Evolutionary conservation across 2,797 vertebrate genomes (phyloP), one percentile per base, ranked within the genome.

Genomic region (Margarornis squamiger): DNA sequence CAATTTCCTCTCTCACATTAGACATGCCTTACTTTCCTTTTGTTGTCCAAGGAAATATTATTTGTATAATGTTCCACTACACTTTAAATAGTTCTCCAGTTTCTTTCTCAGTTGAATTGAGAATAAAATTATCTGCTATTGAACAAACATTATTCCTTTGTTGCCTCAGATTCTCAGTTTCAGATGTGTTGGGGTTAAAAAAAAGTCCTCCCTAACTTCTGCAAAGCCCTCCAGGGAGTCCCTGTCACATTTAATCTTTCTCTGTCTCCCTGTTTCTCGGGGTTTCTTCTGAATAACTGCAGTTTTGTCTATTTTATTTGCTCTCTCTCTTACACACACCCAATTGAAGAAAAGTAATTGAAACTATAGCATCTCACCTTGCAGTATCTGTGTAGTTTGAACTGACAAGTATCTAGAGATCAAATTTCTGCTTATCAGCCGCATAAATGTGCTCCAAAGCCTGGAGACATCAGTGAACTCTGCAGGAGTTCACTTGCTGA

Each of bases 311-410:
- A 54, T 49, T 88, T 92, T 91, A 79, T 88, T 90, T 93, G 79
- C 57, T 87, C n/a, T 48, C 66, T 61, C 52, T 70, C 63, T 81
- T 74, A 68, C 51, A 82, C 29, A 17, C 9, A 20, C 72, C 76
- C 39, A 73, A 12, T 86, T 90, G 88, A 88, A 95, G 86, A 52
- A 80, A 84, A 94, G 68, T 75, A 94, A 91, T 93, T 81, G 89
- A 91, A 95, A 76, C 79, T 14, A 16, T 32, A 29, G 70, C 62
- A 73, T 88, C 79, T 81, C 79, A 86, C 92, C 67, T 86, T 30
- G 46, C 13, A 3, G 32, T n/a, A 22, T 52, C 51, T 48, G 55
- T 75, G 43, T 27, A 9, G 72, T 81, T 90, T 91, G 70, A 93
- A 55, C 46, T 9, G 32, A 43, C 45, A 54, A 48, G 55, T 71